A percentile compares a stretch with the other conserved stretches of the same genome.
phyloP scores from a whole-genome alignment of 1,140 invertebrate species.

The Procambarus virginalis region DNA sequence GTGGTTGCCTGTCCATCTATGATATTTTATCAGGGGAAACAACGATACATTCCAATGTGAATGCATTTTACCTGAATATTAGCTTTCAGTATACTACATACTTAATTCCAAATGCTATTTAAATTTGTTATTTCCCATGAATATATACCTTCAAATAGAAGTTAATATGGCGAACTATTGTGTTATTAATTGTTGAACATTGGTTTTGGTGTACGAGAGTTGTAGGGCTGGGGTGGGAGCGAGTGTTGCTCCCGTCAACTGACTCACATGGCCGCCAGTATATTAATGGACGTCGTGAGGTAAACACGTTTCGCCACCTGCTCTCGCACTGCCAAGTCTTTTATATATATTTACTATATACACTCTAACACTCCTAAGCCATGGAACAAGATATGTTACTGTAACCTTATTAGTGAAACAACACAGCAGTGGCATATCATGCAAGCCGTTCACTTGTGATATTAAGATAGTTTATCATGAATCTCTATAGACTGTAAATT shows the following conservation, averaged over 20 bases:
- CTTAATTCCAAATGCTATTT: too few relatives aligned
- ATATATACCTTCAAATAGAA: too few relatives aligned
- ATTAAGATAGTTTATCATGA: background rate
- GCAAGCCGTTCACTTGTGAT: background rate
- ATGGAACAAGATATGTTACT: background rate
- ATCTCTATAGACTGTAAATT: background rate
- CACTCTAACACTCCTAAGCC: too few relatives aligned
- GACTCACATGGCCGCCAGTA: conserved; percentile 24
- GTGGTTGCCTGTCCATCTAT: too few relatives aligned
- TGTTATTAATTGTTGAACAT: background rate
- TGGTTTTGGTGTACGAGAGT: conserved; percentile 28
- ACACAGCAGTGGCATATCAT: background rate
- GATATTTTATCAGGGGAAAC: too few relatives aligned
- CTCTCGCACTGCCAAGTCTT: background rate
- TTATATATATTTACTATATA: background rate
- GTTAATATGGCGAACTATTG: too few relatives aligned
- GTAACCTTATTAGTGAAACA: background rate
- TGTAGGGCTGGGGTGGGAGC: background rate
- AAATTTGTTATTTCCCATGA: too few relatives aligned
- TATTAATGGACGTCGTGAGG: background rate
- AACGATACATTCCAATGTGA: too few relatives aligned
- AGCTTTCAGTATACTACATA: too few relatives aligned
- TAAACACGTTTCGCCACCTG: background rate
- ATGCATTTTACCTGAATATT: too few relatives aligned
- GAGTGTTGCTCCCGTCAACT: background rate